Conservation (phyloP, 1,140 invertebrate species). For the Nasonia longicornis region DNA sequence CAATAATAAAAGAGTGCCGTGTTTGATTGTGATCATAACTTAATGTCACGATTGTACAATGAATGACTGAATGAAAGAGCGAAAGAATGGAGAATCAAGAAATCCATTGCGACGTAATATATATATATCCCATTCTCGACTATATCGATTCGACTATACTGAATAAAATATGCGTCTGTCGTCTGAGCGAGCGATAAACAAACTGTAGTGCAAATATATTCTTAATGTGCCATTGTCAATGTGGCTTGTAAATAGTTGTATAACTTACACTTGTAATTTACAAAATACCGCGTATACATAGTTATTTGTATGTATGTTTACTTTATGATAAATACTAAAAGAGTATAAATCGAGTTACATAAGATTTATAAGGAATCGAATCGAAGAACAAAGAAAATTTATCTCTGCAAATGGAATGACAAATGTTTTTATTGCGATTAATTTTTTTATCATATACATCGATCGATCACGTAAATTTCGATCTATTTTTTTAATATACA, state of each 20-base stretch:
- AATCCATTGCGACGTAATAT: conserved; percentile 35
- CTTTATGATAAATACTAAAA: conserved; percentile 25
- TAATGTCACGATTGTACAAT: conserved; percentile 51
- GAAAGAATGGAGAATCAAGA: conserved; percentile 22
- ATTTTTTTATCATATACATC: conserved; percentile 24
- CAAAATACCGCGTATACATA: conserved; percentile 49
- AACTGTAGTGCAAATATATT: conserved; percentile 65
- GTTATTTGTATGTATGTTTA: conserved; percentile 49
- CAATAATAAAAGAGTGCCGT: conserved; percentile 55
- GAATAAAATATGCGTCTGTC: conserved; percentile 41
- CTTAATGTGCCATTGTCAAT: conserved; percentile 67
- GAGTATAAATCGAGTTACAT: conserved; percentile 39
- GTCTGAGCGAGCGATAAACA: conserved; percentile 43
- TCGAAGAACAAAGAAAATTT: conserved; percentile 35
- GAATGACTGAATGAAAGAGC: conserved; percentile 21
- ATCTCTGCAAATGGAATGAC: conserved; percentile 42
- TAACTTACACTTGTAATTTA: conserved; percentile 52
- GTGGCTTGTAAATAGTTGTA: conserved; percentile 68
- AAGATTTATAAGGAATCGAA: conserved; percentile 37
- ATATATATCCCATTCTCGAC: conserved; percentile 34
- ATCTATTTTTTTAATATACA: conserved; percentile 38
- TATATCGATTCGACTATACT: conserved; percentile 36
- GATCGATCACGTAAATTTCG: conserved; percentile 37
- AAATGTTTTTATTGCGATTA: conserved; percentile 38
- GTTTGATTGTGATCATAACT: conserved; percentile 63